A percentile compares a stretch with the other conserved stretches of the same genome.
Conservation (phyloP, 1,140 invertebrate genomes). For the Episyrphus balteatus region DNA sequence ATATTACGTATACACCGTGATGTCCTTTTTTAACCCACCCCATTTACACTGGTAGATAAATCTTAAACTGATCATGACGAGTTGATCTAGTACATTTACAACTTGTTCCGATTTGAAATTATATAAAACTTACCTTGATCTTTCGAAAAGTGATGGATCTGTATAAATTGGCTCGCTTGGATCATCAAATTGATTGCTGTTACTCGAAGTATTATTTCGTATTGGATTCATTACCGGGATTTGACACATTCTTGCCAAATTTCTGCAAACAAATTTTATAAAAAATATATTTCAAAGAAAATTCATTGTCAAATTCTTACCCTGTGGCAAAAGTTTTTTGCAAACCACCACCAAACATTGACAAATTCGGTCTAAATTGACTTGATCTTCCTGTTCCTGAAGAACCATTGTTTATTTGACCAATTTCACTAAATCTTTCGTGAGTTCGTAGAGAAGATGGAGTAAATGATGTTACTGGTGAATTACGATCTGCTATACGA, state of each 20-base stretch:
- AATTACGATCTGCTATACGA: slow-evolving; percentile 42
- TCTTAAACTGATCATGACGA: too few species aligned
- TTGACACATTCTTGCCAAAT: slow-evolving; percentile 36
- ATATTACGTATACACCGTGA: too few species aligned
- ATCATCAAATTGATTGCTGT: slow-evolving; percentile 51
- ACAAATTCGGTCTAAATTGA: slow-evolving; percentile 38
- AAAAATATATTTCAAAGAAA: slow-evolving; percentile 1
- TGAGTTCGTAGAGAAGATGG: slow-evolving; percentile 33
- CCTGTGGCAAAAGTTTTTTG: slow-evolving; percentile 50
- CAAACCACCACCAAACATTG: slow-evolving; percentile 45
- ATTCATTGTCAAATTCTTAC: slow-evolving; percentile 33
- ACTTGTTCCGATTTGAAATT: too few species aligned
- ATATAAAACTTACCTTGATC: slow-evolving; percentile 49
- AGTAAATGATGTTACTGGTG: slow-evolving; percentile 31
- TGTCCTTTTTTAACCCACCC: too few species aligned
- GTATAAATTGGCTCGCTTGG: slow-evolving; percentile 89
- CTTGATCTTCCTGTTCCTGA: slow-evolving; percentile 7
- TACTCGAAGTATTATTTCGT: slow-evolving; percentile 15
- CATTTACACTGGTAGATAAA: too few species aligned
- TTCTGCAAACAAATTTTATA: slow-evolving; percentile 15
- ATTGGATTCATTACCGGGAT: slow-evolving; percentile 36
- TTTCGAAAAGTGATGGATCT: slow-evolving; percentile 80
- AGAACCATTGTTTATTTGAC: slow-evolving; percentile 16
- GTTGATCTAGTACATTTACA: too few species aligned
- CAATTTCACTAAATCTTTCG: slow-evolving; percentile 32